Evolutionary conservation across 2,888 invertebrate genomes (phyloP).

Genomic region (Polymixis flavicincta): DNA sequence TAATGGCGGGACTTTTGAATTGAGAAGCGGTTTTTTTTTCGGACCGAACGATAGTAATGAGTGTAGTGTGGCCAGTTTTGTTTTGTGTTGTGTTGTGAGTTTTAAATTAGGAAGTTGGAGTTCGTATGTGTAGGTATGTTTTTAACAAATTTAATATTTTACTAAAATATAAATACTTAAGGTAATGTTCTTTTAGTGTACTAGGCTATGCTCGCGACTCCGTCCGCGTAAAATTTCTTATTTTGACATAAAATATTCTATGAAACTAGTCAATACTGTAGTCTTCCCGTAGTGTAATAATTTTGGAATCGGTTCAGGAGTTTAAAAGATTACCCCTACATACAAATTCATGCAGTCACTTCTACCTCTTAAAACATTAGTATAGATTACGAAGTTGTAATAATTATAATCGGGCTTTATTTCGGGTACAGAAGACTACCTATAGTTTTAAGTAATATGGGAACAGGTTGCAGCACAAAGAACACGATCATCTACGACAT

Average conservation of each 20-base stretch:
- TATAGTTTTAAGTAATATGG: background rate
- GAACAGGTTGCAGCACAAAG: background rate
- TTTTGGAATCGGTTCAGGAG: no score
- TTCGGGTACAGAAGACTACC: background rate
- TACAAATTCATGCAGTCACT: no score
- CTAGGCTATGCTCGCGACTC: no score
- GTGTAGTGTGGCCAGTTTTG: slow-evolving; percentile 48
- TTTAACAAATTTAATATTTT: background rate
- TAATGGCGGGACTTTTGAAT: slow-evolving; percentile 78
- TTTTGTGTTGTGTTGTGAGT: slow-evolving; percentile 51
- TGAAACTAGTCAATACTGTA: no score
- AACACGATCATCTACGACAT: background rate
- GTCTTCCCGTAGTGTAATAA: no score
- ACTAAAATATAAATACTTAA: background rate
- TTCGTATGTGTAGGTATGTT: slow-evolving; percentile 32
- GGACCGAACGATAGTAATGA: slow-evolving; percentile 13
- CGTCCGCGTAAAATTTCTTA: no score
- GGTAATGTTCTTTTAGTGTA: no score
- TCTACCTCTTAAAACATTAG: no score
- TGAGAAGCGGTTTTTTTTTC: slow-evolving; percentile 66
- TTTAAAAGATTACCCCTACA: no score
- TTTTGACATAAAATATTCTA: no score
- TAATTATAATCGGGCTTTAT: background rate
- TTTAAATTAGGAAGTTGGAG: slow-evolving; percentile 46
- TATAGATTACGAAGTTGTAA: no score